Percentiles rank a stretch among this genome's conserved stretches.
Conservation (phyloP, 2,888 invertebrate genomes). For the Aricia artaxerxes region DNA sequence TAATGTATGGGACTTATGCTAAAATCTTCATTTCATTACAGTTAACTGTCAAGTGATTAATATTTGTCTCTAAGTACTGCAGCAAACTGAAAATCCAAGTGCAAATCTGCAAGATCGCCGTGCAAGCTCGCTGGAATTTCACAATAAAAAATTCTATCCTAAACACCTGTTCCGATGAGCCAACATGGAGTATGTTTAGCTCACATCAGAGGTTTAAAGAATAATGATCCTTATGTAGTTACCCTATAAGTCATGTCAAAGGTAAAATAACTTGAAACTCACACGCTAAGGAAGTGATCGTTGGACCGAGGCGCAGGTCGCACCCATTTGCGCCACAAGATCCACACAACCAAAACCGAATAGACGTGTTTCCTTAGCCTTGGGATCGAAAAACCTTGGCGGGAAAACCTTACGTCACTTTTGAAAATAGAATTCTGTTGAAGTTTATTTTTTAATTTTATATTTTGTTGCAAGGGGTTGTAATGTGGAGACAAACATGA, state of each 20-base stretch:
- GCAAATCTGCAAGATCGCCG: background rate
- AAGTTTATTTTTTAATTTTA: conserved; percentile 15
- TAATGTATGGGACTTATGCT: too few relatives aligned
- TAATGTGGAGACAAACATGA: conserved; percentile 34
- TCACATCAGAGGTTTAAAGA: background rate
- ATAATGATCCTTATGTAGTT: background rate
- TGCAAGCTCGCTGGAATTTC: background rate
- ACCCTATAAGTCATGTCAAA: background rate
- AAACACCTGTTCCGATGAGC: conserved; percentile 51
- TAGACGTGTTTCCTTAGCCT: conserved; percentile 59
- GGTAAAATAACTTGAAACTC: conserved; percentile 46
- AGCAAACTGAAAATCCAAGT: background rate
- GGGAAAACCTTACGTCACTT: conserved; percentile 41
- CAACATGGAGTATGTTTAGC: conserved; percentile 44
- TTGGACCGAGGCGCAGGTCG: conserved; percentile 59
- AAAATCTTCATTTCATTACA: too few relatives aligned
- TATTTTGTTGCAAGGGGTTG: conserved; percentile 32
- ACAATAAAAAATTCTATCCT: conserved; percentile 31
- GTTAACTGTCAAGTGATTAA: too few relatives aligned
- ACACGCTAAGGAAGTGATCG: conserved; percentile 65
- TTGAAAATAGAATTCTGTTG: conserved; percentile 33
- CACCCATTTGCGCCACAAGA: conserved; percentile 72
- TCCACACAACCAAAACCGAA: conserved; percentile 64
- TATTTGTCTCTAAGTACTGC: too few relatives aligned
- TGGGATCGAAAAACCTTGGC: conserved; percentile 44